Base-by-base conservation (phyloP, 2,888 invertebrate species). In the Macrophya annulata region DNA sequence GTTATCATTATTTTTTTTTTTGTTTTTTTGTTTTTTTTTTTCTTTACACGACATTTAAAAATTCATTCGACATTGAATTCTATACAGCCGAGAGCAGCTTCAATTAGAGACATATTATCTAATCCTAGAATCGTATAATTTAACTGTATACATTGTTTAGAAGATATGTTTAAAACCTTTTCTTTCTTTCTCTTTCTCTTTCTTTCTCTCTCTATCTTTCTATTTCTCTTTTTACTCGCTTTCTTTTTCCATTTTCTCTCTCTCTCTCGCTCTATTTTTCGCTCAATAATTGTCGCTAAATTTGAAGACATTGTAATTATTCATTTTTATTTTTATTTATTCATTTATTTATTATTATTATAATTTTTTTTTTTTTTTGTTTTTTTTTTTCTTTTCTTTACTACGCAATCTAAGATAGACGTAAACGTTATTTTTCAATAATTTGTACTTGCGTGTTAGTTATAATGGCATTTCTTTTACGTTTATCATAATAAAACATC, bases 371-470 rank as follows among this genome's bases (percentile, higher is more conserved):
- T 83, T 31, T 6, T 40, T n/a, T 43, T 2, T 10, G 4, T 37
- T 65, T 83, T 40, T 10, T 43, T 45, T 17, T 9, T 21, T 65
- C 68, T 68, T 51, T 68, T 25, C 68, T 68, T 83, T 86, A 90
- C 91, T 91, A 92, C 88, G 89, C 91, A 91, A 91, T 91, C 90
- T 91, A 92, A 90, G 90, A 92, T 92, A 92, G 89, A 90, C 88
- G 90, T 90, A 91, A 90, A 90, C 89, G 89, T 91, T 89, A 89
- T 88, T 87, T 87, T 88, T 90, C 89, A 91, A 91, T 92, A 92
- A 93, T 93, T 93, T 93, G 93, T 93, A 93, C 93, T 93, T 93
- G 92, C 90, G 92, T 91, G 90, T 92, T 91, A 92, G 90, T 91
- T 90, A 90, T 92, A 92, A 92, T 93, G 93, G 92, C 92, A 91